Evolutionary conservation across 2,797 vertebrate species (phyloP).

Genomic region (Lepidocolaptes lacrymiger): DNA sequence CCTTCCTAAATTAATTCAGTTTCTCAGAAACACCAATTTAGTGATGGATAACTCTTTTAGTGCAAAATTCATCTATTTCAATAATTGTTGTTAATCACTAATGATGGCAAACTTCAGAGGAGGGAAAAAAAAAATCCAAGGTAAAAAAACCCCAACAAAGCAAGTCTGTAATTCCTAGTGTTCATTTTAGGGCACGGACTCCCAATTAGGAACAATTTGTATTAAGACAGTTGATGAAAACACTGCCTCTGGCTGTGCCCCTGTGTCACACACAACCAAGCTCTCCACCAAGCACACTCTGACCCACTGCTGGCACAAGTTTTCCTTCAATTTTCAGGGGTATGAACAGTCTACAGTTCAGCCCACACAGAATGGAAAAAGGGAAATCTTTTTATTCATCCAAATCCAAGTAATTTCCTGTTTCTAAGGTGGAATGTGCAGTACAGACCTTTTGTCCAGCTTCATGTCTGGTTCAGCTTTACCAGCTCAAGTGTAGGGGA

Average conservation of each 20-base stretch:
- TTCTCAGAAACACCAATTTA: neutral
- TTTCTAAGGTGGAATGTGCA: neutral
- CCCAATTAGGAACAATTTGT: neutral
- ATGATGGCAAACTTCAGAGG: neutral
- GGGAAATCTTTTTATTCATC: neutral
- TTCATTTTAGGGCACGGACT: neutral
- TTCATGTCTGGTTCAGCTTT: neutral
- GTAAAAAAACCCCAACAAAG: neutral
- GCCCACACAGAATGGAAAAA: neutral
- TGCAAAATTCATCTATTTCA: neutral
- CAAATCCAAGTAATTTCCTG: neutral
- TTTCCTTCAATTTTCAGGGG: neutral
- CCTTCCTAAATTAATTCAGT: neutral
- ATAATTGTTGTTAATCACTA: neutral
- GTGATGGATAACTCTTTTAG: neutral
- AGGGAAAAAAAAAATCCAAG: neutral
- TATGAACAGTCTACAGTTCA: neutral
- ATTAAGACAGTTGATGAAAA: constrained; percentile 5
- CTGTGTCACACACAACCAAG: neutral
- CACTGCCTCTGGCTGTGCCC: neutral
- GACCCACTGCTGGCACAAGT: neutral
- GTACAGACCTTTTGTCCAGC: neutral
- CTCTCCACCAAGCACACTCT: neutral
- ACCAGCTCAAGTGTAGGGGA: neutral
- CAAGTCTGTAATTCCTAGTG: neutral